Conservation (phyloP, 2,888 invertebrate species). For the Sepiola atlantica region DNA sequence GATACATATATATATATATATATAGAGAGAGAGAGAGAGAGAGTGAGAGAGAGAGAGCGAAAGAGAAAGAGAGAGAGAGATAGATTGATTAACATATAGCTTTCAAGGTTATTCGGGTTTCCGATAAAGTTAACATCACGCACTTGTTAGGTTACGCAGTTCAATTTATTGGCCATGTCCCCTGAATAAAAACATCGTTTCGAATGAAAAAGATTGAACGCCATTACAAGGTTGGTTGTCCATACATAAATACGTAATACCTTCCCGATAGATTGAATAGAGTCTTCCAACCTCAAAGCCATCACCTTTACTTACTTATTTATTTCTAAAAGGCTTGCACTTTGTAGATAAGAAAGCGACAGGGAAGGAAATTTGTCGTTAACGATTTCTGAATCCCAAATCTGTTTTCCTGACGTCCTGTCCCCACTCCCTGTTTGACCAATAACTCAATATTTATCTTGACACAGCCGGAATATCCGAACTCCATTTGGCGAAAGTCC, state of each 20-base stretch:
- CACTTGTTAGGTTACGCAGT: neutral
- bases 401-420: neutral
- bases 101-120: neutral
- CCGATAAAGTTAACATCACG: neutral
- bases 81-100: no score
- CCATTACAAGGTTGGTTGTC: neutral
- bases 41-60: neutral
- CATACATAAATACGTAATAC: neutral
- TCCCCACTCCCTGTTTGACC: neutral
- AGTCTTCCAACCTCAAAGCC: neutral
- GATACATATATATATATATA: neutral
- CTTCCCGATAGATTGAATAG: neutral
- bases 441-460: conserved; percentile 32
- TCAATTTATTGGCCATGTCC: neutral
- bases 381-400: neutral
- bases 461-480: neutral
- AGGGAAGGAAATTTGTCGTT: neutral
- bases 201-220: neutral
- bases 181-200: neutral
- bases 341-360: neutral
- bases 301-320: neutral
- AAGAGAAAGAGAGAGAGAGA: no score
- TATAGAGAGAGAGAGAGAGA: neutral
- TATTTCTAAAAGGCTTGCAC: neutral
- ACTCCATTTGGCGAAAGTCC: neutral